Base-by-base conservation (phyloP, 2,888 invertebrate species). In the Nomada hirtipes region DNA sequence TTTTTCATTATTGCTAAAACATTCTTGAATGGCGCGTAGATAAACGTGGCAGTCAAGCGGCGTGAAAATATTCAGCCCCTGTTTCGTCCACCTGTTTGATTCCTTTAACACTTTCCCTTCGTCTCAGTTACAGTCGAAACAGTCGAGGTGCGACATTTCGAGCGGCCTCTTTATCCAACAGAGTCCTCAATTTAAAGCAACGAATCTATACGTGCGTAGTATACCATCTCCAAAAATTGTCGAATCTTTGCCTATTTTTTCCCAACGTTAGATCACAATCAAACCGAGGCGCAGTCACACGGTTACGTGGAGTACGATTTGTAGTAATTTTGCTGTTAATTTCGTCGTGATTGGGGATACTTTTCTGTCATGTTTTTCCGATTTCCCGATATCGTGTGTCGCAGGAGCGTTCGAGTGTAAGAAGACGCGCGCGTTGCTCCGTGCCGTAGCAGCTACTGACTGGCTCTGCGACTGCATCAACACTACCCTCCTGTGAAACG, bases 391-490 rank as follows among this genome's bases (percentile, higher is more conserved):
- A 72, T 67, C 53, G 50, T 75, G 55, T 2, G 61, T 50, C 23
- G 52, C 36, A 47, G 53, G 76, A 73, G 76, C 57, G 76, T 67
- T 73, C 77, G 79, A 81, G 73, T 47, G 53, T 50, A 47, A 61
- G 80, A 52, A 61, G 74, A 79, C 87, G 80, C 83, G 86, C 91
- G 90, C 91, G 89, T 91, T 89, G 90, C 91, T 91, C 92, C 86
- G 89, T 87, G 92, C 89, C 91, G 90, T 91, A 91, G 91, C 91
- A 90, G 90, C 91, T 91, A 93, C 93, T 93, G 93, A 92, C 88
- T 88, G 90, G 89, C 90, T 88, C 90, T 89, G 85, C 89, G 89
- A 88, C 89, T 86, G 90, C 89, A 89, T 88, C 88, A 89, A 88
- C 90, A 89, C 91, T 90, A 88, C 90, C 90, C 90, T 91, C 88